Evolutionary conservation across 2,888 invertebrate genomes (phyloP).

Genomic region (Temnothorax rugatulus): DNA sequence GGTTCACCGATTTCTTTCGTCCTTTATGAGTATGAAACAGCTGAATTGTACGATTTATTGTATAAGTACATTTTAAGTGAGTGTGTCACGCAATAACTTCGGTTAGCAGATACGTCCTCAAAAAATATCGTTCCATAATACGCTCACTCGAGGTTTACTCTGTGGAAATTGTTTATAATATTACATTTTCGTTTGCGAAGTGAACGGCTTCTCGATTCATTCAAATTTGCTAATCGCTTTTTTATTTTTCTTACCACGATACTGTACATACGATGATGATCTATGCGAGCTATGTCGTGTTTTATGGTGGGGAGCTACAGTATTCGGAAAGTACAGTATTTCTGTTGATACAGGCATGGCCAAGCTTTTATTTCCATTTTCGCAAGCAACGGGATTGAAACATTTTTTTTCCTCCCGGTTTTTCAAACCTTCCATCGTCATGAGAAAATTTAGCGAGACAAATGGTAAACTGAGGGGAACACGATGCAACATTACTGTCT

Average conservation of each 20-base stretch:
- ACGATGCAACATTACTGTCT: conserved; percentile 69
- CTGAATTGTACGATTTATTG: background rate
- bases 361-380: conserved; percentile 14
- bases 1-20: background rate
- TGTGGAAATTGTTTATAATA: background rate
- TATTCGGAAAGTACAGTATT: conserved; percentile 34
- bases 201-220: background rate
- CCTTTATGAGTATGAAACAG: background rate
- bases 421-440: background rate
- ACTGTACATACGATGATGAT: conserved; percentile 12
- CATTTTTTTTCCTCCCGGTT: background rate
- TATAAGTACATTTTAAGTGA: background rate
- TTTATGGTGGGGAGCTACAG: conserved; percentile 6
- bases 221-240: background rate
- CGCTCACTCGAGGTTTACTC: background rate
- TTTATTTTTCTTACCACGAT: conserved; percentile 22
- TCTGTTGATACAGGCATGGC: background rate
- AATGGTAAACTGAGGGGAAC: conserved; percentile 2
- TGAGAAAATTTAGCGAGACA: background rate
- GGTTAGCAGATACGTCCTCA: background rate
- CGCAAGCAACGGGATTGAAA: background rate
- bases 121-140: background rate
- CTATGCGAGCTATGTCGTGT: background rate
- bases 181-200: conserved; percentile 9
- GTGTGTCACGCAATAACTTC: background rate